Evolutionary conservation across 2,888 invertebrate species (phyloP).

Genomic region (Lissocephala sabroskyi): DNA sequence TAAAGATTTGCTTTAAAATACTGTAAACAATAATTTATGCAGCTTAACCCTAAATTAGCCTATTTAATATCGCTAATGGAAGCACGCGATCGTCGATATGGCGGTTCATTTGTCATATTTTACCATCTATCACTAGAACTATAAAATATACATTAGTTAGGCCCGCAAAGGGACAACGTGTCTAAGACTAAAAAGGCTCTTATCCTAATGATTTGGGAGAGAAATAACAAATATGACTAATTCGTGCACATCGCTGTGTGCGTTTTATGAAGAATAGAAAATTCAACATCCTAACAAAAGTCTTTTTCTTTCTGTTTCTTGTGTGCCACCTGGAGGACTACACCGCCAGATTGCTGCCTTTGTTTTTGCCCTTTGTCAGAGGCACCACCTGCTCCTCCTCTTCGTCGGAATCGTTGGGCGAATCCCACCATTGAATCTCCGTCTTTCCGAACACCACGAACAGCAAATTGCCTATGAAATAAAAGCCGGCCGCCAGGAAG

Average conservation of each 20-base stretch:
- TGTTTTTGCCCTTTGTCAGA: slow-evolving; percentile 14
- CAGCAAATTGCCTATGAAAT: slow-evolving; percentile 74
- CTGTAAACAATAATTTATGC: slow-evolving; percentile 55
- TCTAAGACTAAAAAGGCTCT: background rate
- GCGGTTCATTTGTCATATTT: slow-evolving; percentile 44
- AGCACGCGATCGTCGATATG: slow-evolving; percentile 56
- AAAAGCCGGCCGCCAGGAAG: slow-evolving; percentile 74
- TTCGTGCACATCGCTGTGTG: background rate
- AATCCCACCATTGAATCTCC: slow-evolving; percentile 76
- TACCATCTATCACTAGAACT: background rate
- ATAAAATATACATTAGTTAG: background rate
- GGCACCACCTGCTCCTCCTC: slow-evolving; percentile 40
- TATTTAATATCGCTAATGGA: slow-evolving; percentile 63
- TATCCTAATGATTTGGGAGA: background rate
- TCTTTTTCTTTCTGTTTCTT: too few species aligned
- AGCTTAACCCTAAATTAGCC: slow-evolving; percentile 19
- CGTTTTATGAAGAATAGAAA: background rate
- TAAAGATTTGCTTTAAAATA: slow-evolving; percentile 40
- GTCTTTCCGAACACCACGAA: slow-evolving; percentile 75
- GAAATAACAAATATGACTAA: too few species aligned
- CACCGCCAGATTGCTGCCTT: too few species aligned
- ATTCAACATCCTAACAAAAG: background rate
- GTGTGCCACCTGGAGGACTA: too few species aligned
- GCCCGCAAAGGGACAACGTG: background rate
- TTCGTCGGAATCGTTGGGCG: slow-evolving; percentile 68